A percentile compares a stretch with the other conserved stretches of the same genome.
Conservation (phyloP, 2,113 vertebrate species). For the Myotis davidii region DNA sequence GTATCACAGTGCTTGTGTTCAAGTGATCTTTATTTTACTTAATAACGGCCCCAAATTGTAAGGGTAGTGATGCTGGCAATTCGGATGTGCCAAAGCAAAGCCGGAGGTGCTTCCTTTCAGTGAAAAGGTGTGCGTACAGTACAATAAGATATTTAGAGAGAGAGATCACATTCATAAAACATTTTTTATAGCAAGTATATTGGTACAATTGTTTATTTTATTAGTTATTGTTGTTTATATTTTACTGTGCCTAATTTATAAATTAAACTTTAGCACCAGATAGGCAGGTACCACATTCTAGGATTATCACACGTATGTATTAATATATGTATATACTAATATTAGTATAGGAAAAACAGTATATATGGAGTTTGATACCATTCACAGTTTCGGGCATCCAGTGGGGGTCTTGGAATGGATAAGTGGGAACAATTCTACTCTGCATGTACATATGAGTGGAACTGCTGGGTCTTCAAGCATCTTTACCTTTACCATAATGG, state of each 20-base stretch:
- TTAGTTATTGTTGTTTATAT: not conserved
- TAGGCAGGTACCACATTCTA: too few relatives aligned
- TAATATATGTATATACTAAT: not conserved
- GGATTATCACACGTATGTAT: not conserved
- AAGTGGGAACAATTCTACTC: not conserved
- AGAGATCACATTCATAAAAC: not conserved
- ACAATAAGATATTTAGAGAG: not conserved
- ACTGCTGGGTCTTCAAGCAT: not conserved
- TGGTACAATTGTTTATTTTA: not conserved
- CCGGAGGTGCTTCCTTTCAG: not conserved
- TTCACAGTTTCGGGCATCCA: not conserved
- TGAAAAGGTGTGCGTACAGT: not conserved
- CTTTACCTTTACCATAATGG: not conserved
- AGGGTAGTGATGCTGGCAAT: not conserved
- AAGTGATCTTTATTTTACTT: not conserved
- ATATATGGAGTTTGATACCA: not conserved
- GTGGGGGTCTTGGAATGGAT: not conserved
- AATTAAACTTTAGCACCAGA: not conserved
- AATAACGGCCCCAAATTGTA: not conserved
- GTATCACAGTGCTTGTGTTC: not conserved
- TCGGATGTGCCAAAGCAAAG: not conserved
- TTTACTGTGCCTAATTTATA: not conserved
- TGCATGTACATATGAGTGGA: not conserved
- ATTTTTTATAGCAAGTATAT: not conserved
- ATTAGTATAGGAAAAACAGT: not conserved